Base-by-base conservation (phyloP, 2,888 invertebrate genomes). In the Phorcus lineatus region DNA sequence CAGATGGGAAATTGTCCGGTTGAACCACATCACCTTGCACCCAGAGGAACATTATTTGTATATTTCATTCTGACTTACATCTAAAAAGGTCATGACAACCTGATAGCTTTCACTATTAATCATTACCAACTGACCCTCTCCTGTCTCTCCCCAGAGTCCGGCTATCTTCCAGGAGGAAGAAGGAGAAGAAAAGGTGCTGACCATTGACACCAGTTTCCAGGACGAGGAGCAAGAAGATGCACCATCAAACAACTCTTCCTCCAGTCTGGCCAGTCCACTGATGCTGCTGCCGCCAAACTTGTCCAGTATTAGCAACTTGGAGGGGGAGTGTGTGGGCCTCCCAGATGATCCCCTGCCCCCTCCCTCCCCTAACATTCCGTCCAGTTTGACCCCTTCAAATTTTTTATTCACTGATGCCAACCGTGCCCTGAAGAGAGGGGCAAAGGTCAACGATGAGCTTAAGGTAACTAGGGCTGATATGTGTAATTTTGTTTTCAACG, bases 311-410 rank as follows among this genome's bases (percentile, higher is more conserved):
- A 70, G 36, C 70, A 28, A 40, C 17, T n/a, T 19, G 6, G 70
- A 70, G 70, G 28, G 36, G 19, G 19, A 19, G n/a, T 40, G 40
- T 36, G 47, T 47, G 47, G 40, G n/a, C 13, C 70, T 36, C 13
- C 70, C 17, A 3, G 36, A 36, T n/a, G 40, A 36, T 17, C 11
- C 70, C 24, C 22, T 22, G n/a, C 36, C 36, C 16, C 40, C 70
- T 70, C 70, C 70, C 19, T 70, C 70, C 36, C 70, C 70, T 6
- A 40, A 19, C 70, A 70, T 31, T 70, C 70, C 70, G 70, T 70
- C 70, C 70, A 70, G 36, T 19, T n/a, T 70, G 31, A 28, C 24
- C 31, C n/a, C 31, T n/a, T 6, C 67, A 55, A 55, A 11, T 24
- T 57, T n/a, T 57, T 7, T 57, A 7, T 70, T 31, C 40, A 31